Evolutionary conservation across 2,113 vertebrate genomes (phyloP), one percentile per base, ranked within the genome.

Genomic region (Pterophyllum scalare): DNA sequence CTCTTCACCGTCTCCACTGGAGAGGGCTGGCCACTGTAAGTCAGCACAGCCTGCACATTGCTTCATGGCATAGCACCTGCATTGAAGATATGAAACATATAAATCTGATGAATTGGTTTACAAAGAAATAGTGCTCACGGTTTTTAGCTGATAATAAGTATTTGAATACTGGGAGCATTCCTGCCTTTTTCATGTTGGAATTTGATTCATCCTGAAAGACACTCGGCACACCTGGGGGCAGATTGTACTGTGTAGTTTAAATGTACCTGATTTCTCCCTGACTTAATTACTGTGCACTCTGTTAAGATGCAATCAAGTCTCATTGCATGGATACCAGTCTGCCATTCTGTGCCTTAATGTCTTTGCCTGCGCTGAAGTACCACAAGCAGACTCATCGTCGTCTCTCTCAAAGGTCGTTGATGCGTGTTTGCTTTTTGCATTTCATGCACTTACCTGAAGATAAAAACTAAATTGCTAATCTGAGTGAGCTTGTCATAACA

Each of bases 1-100:
- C 96, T 99, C 38, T 99, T 99, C 96, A 99, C 98, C 0, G 98
- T 99, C 78, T 99, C 98, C 84, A 99, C 98, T 0, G 98, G 98
- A 13, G 98, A 99, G 87, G 98, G 98, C 22, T 99, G 98, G 98
- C 98, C 98, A 22, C 92, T 96, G 98, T 99, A 94, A 98, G 98
- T 98, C 38, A 65, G 7, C 13, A 15, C 17, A 40, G 46, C 61
- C 38, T 31, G 19, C 58, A 40, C 40, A n/a, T 33, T 28, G n/a
- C 19, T n/a, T 70, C 2, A 52, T 52, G n/a, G n/a, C n/a, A n/a
- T 19, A 38, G 6, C 40, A 31, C 6, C 52, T 77, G 7, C 6
- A 43, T 14, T 15, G 6, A 40, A 17, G 57, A 54, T 33, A 52
- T 2, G 26, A 72, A 72, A 72, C 67, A n/a, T 4, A 60, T 59